Evolutionary conservation across 2,888 invertebrate species (phyloP).

Genomic region (Hermaeophaga mercurialis): DNA sequence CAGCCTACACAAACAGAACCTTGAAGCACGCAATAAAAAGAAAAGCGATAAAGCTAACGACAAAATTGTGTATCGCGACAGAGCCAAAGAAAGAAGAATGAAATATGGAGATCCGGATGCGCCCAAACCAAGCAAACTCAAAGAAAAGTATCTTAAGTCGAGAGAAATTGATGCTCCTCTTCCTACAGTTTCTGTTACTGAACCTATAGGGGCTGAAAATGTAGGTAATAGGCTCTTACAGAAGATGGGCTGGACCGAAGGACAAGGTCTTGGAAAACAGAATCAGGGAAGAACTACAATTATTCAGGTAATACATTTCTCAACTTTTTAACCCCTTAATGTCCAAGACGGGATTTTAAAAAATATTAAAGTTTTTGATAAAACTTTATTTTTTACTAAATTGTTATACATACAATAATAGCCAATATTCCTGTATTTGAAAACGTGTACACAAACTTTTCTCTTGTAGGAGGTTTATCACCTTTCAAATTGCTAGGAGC

Average conservation of each 20-base stretch:
- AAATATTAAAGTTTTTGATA: too few species aligned
- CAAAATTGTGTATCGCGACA: conserved; percentile 78
- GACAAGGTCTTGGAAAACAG: conserved; percentile 90
- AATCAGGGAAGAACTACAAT: conserved; percentile 94
- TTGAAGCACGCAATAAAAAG: conserved; percentile 58
- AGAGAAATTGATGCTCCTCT: conserved; percentile 58
- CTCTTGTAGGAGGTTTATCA: too few species aligned
- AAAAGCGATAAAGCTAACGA: conserved; percentile 46
- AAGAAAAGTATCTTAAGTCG: conserved; percentile 73
- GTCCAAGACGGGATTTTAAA: too few species aligned
- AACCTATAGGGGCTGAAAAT: conserved; percentile 83
- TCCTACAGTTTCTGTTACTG: conserved; percentile 64
- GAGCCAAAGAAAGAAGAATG: conserved; percentile 93
- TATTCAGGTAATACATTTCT: conserved; percentile 80
- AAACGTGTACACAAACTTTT: too few species aligned
- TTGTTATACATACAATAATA: too few species aligned
- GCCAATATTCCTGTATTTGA: too few species aligned
- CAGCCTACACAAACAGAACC: conserved; percentile 90
- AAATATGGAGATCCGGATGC: conserved; percentile 91
- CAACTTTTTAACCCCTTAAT: too few species aligned
- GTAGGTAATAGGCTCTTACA: conserved; percentile 94
- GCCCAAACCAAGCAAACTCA: conserved; percentile 73
- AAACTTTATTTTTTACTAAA: too few species aligned
- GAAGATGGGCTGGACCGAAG: conserved; percentile 99
- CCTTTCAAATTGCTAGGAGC: too few species aligned